Conservation (phyloP, 2,888 invertebrate genomes). For the Maniola hyperantus region DNA sequence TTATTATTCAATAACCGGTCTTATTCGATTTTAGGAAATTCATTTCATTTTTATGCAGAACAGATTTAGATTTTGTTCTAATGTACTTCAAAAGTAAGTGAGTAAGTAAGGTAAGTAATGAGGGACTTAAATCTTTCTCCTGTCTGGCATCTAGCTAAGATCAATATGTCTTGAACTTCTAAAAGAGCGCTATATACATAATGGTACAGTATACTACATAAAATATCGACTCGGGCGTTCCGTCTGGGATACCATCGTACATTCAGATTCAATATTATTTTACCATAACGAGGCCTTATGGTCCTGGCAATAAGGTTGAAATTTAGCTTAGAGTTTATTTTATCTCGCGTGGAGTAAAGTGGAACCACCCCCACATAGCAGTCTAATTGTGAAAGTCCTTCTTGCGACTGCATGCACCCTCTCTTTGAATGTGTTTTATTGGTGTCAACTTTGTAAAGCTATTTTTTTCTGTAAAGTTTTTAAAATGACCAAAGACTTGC, state of each 20-base stretch:
- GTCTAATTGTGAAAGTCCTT: constrained; percentile 34
- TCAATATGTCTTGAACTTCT: constrained; percentile 37
- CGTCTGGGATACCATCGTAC: constrained; percentile 41
- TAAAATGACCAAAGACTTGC: not conserved
- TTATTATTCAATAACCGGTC: too few species aligned
- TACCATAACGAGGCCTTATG: constrained; percentile 26
- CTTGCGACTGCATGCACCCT: constrained; percentile 25
- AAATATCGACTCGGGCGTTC: constrained; percentile 41
- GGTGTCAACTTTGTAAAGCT: constrained; percentile 22
- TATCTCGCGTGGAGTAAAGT: constrained; percentile 22
- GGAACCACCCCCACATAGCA: constrained; percentile 30
- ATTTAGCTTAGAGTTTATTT: constrained; percentile 7
- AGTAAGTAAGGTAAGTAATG: too few species aligned
- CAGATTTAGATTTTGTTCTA: too few species aligned
- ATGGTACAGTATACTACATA: constrained; percentile 33
- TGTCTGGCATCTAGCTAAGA: constrained; percentile 34
- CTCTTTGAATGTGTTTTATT: constrained; percentile 28
- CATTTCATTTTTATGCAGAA: too few species aligned
- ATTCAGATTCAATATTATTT: constrained; percentile 35
- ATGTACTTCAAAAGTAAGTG: too few species aligned
- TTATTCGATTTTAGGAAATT: too few species aligned
- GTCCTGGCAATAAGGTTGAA: constrained; percentile 28
- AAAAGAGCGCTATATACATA: constrained; percentile 32
- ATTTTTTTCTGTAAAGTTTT: constrained; percentile 2
- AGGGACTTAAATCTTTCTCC: constrained; percentile 29